Conservation (phyloP, 2,113 vertebrate genomes). For the Saimiri boliviensis region DNA sequence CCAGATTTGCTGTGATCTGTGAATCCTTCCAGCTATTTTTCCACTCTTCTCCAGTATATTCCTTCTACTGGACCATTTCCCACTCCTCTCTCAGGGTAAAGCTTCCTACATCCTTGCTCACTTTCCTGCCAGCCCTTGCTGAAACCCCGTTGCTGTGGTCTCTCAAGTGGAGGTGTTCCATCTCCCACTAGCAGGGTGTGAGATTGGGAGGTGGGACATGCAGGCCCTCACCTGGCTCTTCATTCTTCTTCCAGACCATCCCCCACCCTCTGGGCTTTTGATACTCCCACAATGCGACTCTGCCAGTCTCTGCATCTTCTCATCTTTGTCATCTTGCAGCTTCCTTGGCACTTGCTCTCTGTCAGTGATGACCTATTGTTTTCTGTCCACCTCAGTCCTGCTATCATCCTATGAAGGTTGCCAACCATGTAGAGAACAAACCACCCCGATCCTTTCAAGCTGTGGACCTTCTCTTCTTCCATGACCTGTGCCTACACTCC, state of each 20-base stretch:
- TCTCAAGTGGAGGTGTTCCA: background rate
- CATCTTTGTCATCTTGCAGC: background rate
- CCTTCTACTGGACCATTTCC: background rate
- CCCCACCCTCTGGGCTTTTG: background rate
- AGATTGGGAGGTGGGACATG: background rate
- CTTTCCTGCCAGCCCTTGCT: background rate
- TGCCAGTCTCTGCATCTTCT: background rate
- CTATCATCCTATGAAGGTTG: background rate
- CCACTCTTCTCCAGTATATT: background rate
- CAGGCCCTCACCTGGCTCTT: background rate
- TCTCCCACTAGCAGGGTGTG: background rate
- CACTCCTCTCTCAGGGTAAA: background rate
- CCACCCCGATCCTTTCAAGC: background rate
- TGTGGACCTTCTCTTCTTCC: background rate
- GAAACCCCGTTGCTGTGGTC: background rate
- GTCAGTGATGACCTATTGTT: background rate
- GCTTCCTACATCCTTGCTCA: background rate
- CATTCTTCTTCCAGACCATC: background rate
- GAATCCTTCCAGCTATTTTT: background rate
- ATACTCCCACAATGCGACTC: background rate
- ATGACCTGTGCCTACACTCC: background rate
- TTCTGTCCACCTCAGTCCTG: background rate
- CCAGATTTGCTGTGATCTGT: background rate
- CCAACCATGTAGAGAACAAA: background rate
- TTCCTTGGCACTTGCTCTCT: background rate